These are phyloP conservation scores for Isaurus tuberculatus DNA, from an alignment of 92 coral and sea anemone genomes.

Conservation along the genomic window DNA sequence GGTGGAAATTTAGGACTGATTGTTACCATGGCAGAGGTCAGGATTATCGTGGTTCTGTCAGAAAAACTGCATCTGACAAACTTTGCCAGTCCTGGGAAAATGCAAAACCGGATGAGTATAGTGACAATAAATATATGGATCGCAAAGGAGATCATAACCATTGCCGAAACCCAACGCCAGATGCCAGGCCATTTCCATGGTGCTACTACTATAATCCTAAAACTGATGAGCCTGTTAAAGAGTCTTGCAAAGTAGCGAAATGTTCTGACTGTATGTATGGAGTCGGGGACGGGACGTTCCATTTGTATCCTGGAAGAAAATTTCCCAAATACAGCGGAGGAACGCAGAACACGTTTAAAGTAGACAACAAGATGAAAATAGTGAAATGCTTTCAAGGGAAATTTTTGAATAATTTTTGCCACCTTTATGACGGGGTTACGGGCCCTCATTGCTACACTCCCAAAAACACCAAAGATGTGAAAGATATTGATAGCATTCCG, in stretches of 20 bases:
- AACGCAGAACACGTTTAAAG: constrained; percentile 54
- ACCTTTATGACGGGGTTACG: constrained; percentile 44
- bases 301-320: constrained; percentile 56
- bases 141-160: constrained; percentile 54
- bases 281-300: constrained; percentile 72
- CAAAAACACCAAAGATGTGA: constrained; percentile 55
- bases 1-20: constrained; percentile 74
- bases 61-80: constrained; percentile 25
- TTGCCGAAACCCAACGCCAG: constrained; percentile 61
- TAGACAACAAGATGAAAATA: constrained; percentile 42
- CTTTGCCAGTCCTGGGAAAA: constrained; percentile 32
- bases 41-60: constrained; percentile 75
- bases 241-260: constrained; percentile 72
- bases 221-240: constrained; percentile 24
- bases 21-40: constrained; percentile 79
- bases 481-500: constrained; percentile 38
- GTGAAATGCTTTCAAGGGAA: constrained; percentile 64
- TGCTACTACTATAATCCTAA: constrained; percentile 67
- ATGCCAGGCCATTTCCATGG: constrained; percentile 66
- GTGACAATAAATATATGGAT: constrained; percentile 11
- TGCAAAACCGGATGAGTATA: constrained; percentile 15
- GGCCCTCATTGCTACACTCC: constrained; percentile 73
- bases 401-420: constrained; percentile 62
- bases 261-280: constrained; percentile 96
- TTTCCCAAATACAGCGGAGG: constrained; percentile 83